These are phyloP conservation scores for Phaedon cochleariae DNA, from an alignment of 2,888 invertebrate genomes.

Conservation along the genomic window DNA sequence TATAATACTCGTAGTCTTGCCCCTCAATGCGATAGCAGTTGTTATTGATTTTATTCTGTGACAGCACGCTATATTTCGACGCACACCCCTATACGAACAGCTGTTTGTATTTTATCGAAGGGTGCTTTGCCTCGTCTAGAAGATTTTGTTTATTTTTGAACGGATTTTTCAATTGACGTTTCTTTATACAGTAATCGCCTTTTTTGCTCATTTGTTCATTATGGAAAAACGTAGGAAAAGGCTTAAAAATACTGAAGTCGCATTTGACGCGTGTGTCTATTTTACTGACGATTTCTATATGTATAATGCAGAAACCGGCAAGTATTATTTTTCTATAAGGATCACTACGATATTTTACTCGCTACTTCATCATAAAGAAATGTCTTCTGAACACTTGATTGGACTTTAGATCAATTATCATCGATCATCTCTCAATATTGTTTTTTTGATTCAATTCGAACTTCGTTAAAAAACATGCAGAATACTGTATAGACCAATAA, in stretches of 20 bases:
- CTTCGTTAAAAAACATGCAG: too few species aligned
- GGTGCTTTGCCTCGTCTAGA: not conserved
- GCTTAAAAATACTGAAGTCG: constrained; percentile 65
- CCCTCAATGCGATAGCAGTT: not conserved
- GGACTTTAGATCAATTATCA: too few species aligned
- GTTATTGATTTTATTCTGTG: constrained; percentile 4
- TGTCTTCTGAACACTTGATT: too few species aligned
- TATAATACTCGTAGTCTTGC: too few species aligned
- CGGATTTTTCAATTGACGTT: not conserved
- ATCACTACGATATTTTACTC: too few species aligned
- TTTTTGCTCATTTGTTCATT: not conserved
- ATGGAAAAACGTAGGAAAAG: constrained; percentile 42
- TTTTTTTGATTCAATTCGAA: too few species aligned
- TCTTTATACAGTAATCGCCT: too few species aligned
- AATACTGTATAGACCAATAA: too few species aligned
- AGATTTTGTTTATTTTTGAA: constrained; percentile 11
- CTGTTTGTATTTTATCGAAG: not conserved
- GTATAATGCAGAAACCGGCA: constrained; percentile 65
- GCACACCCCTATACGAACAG: constrained; percentile 1
- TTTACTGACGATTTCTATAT: constrained; percentile 74
- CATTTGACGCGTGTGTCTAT: constrained; percentile 75
- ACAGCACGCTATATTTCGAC: not conserved
- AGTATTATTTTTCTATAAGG: too few species aligned
- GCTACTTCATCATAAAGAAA: too few species aligned
- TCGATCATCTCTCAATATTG: too few species aligned